These are phyloP conservation scores for Gryllus bimaculatus DNA, from an alignment of 1,140 invertebrate species.

Conservation along the genomic window DNA sequence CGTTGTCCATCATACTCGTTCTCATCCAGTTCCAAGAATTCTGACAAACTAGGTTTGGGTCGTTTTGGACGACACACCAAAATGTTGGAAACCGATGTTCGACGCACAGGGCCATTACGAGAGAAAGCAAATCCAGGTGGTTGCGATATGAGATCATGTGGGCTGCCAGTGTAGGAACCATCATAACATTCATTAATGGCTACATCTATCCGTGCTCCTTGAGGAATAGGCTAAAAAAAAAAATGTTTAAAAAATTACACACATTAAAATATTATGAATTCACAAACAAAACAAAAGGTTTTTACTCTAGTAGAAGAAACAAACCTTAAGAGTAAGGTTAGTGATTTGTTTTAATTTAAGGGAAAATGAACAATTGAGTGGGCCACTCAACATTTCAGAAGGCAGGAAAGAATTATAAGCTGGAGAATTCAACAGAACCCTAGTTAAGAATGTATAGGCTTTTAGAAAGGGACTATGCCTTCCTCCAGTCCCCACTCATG, in stretches of 20 bases:
- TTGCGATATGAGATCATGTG: constrained; percentile 74
- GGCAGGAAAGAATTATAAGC: no score
- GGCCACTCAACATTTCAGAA: no score
- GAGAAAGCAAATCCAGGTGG: constrained; percentile 54
- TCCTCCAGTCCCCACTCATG: no score
- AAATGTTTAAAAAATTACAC: neutral
- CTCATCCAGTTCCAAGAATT: constrained; percentile 75
- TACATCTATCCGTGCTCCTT: constrained; percentile 85
- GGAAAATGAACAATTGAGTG: neutral
- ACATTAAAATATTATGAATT: neutral
- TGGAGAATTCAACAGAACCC: no score
- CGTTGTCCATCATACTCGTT: constrained; percentile 68
- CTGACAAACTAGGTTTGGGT: constrained; percentile 60
- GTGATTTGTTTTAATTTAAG: neutral
- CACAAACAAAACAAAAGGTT: neutral
- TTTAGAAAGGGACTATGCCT: no score
- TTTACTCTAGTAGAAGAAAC: neutral
- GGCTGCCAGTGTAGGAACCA: constrained; percentile 90
- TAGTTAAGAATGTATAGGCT: no score
- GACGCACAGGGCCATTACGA: constrained; percentile 69
- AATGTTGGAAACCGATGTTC: constrained; percentile 79
- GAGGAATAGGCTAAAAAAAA: constrained; percentile 57
- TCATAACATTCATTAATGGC: constrained; percentile 92
- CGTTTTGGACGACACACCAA: constrained; percentile 76
- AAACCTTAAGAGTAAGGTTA: neutral